Conservation (phyloP, 2,888 invertebrate genomes). For the Zygaena filipendulae region DNA sequence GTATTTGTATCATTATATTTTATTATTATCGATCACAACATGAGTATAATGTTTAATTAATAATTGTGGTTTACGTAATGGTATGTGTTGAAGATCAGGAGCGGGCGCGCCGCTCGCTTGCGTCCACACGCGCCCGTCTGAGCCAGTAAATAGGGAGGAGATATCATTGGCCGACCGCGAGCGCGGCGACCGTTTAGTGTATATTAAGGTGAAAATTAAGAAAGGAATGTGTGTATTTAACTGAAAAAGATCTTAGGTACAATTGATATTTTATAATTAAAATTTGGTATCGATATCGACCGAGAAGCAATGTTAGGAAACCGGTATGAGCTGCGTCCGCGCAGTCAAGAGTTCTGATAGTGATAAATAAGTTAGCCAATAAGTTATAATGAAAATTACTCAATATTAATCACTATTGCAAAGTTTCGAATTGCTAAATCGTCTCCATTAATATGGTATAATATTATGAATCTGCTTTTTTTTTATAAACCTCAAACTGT, state of each 20-base stretch:
- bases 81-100: constrained; percentile 36
- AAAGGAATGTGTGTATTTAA: constrained; percentile 57
- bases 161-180: constrained; percentile 27
- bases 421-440: constrained; percentile 59
- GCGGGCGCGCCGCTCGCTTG: constrained; percentile 18
- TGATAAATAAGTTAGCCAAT: constrained; percentile 61
- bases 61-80: constrained; percentile 35
- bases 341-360: constrained; percentile 57
- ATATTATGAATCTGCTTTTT: constrained; percentile 61
- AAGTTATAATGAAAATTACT: constrained; percentile 65
- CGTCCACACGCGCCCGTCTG: constrained; percentile 19
- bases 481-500: constrained; percentile 66
- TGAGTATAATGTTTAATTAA: constrained; percentile 47
- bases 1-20: constrained; percentile 69
- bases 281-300: constrained; percentile 63
- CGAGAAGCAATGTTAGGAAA: constrained; percentile 61
- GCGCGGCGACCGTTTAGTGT: constrained; percentile 35
- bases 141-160: constrained; percentile 32
- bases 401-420: constrained; percentile 59
- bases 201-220: constrained; percentile 46
- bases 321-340: constrained; percentile 38
- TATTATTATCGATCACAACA: constrained; percentile 65
- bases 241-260: constrained; percentile 67
- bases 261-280: constrained; percentile 69
- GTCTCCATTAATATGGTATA: constrained; percentile 63